Conservation (phyloP, 1,140 invertebrate genomes). For the Asbolus verrucosus region DNA sequence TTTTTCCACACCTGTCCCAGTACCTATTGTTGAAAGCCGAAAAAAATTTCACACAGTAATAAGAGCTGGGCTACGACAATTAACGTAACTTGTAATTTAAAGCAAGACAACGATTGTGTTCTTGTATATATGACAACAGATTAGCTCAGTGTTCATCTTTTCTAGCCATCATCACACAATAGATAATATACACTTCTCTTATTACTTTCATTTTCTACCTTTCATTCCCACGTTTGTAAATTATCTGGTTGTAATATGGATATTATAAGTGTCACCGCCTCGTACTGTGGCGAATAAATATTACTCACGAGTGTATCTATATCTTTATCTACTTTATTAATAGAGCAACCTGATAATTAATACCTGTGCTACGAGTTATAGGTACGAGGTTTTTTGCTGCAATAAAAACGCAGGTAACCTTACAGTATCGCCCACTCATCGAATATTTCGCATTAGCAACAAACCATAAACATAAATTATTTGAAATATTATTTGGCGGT, state of each 20-base stretch:
- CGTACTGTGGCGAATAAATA: slow-evolving; percentile 16
- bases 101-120: too few species aligned
- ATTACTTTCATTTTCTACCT: slow-evolving; percentile 35
- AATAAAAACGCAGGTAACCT: background rate
- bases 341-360: background rate
- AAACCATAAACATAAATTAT: too few species aligned
- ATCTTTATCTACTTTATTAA: background rate
- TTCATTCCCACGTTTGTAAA: slow-evolving; percentile 38
- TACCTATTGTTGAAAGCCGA: background rate
- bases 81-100: background rate
- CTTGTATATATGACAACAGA: slow-evolving; percentile 7
- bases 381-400: background rate
- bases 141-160: slow-evolving; percentile 17
- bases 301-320: background rate
- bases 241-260: slow-evolving; percentile 16
- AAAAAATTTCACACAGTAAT: slow-evolving; percentile 12
- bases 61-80: background rate
- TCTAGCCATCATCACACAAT: slow-evolving; percentile 23
- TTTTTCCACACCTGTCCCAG: background rate
- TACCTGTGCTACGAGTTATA: slow-evolving; percentile 2
- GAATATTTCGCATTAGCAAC: background rate
- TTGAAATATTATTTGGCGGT: too few species aligned
- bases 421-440: background rate
- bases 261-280: slow-evolving; percentile 26
- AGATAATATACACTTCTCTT: slow-evolving; percentile 21